Evolutionary conservation across 35 echinoderm and acorn worm species (phyloP), one percentile per base, ranked within the genome.

Genomic region (Apostichopus japonicus): DNA sequence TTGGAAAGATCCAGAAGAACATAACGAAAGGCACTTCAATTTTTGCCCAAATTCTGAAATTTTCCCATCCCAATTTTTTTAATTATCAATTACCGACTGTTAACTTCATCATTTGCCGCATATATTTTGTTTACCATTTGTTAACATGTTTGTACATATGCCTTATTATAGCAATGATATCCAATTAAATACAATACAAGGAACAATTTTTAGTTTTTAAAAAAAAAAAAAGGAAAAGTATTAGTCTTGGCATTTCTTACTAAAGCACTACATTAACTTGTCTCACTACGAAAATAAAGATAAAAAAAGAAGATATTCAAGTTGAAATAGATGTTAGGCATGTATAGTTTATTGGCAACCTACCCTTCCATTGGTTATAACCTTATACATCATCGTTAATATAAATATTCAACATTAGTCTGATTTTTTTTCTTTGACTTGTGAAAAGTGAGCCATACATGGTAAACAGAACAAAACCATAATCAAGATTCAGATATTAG

Each of bases 211-310:
- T 89, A 72, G 24, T 72, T 89, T 15, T 16, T 56, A 82, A 82
- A 51, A 23, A 23, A 80, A 80, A 86, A 53, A 84, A 89, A 73
- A 61, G 57, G 57, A 61, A 89, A 89, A 72, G 27, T 71, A 27
- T 65, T 89, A 89, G 62, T 89, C 63, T 89, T 59, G 63, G 81
- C 81, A 72, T 67, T 73, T 75, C 23, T 72, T 89, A 72, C 59
- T 73, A 89, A 51, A 89, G 63, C 86, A 89, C 86, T 89, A 89
- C 86, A 89, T 89, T 89, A 89, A 19, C 67, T 87, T 87, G 57
- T 61, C 59, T 87, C 83, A 89, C 86, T 89, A 89, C 86, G 61
- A 87, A 72, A 89, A 89, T 65, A 89, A 65, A 67, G 44, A 84
- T 65, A 16, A 71, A 87, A 88, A 89, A 89, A n/a, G 58, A 24